Evolutionary conservation across 2,113 vertebrate species (phyloP).

Genomic region (Alaudala cheleensis): DNA sequence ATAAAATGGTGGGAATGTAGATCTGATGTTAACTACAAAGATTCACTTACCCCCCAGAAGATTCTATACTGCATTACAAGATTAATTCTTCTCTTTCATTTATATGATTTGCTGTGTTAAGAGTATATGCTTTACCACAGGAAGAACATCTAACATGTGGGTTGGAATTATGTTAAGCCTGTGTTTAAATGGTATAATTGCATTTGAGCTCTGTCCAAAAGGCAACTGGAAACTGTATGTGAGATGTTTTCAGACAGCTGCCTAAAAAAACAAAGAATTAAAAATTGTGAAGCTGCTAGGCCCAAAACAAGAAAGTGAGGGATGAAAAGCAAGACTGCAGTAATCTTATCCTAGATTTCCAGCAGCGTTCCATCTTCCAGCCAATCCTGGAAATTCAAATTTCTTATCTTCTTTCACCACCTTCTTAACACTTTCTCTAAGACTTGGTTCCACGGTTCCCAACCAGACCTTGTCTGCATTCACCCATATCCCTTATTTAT

Average conservation of each 20-base stretch:
- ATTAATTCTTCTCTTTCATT: neutral
- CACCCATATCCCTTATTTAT: neutral
- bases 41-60: neutral
- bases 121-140: neutral
- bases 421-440: neutral
- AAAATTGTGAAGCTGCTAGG: neutral
- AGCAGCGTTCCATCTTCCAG: neutral
- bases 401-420: neutral
- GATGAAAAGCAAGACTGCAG: neutral
- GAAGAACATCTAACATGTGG: accelerated
- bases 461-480: neutral
- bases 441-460: neutral
- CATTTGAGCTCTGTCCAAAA: neutral
- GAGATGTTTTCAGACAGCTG: neutral
- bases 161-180: neutral
- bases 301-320: neutral
- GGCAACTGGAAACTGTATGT: neutral
- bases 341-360: neutral
- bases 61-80: neutral
- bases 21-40: neutral
- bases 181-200: neutral
- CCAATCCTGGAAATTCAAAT: neutral
- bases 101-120: neutral
- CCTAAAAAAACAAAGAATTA: neutral
- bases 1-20: neutral